Evolutionary conservation across 30 jellyfish, hydroid and myxozoan genomes (phyloP).

Genomic region (Aurelia aurita): DNA sequence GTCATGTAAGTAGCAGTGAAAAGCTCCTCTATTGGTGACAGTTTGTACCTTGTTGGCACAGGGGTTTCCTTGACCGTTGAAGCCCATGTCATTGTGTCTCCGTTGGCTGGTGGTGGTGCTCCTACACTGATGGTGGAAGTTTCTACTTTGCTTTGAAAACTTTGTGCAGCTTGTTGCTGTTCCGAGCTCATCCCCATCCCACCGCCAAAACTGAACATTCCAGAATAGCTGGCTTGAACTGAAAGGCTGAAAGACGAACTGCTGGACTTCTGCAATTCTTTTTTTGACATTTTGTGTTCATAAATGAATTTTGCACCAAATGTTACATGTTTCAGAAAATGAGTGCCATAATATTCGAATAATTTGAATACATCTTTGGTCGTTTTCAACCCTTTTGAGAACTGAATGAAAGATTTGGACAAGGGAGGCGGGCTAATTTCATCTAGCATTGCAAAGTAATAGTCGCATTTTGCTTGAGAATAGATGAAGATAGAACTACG

Average conservation of each 20-base stretch:
- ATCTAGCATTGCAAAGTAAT: slow-evolving; percentile 61
- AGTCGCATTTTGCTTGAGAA: slow-evolving; percentile 72
- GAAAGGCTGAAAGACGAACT: slow-evolving; percentile 15
- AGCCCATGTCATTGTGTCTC: slow-evolving; percentile 75
- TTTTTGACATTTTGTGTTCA: slow-evolving; percentile 66
- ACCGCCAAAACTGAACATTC: slow-evolving; percentile 50
- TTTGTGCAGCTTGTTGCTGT: slow-evolving; percentile 45
- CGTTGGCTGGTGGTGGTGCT: slow-evolving; percentile 82
- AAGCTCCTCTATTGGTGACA: slow-evolving; percentile 64
- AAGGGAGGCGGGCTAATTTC: slow-evolving; percentile 61
- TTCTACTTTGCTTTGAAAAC: slow-evolving; percentile 44
- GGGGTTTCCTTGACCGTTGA: slow-evolving; percentile 76
- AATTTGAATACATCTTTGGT: slow-evolving; percentile 38
- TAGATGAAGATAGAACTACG: slow-evolving; percentile 36
- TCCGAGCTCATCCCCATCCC: slow-evolving; percentile 39
- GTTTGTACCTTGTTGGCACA: slow-evolving; percentile 59
- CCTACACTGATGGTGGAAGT: slow-evolving; percentile 74
- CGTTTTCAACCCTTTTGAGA: slow-evolving; percentile 10
- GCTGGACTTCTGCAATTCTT: slow-evolving; percentile 1
- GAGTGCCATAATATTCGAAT: slow-evolving; percentile 73
- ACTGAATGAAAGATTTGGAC: slow-evolving; percentile 33
- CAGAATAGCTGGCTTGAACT: slow-evolving; percentile 66
- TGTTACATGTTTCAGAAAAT: slow-evolving; percentile 41
- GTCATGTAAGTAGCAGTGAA: slow-evolving; percentile 53
- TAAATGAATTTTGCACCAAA: slow-evolving; percentile 80